Evolutionary conservation across 2,113 vertebrate species (phyloP), one percentile per base, ranked within the genome.

Genomic region (Oncorhynchus clarkii): DNA sequence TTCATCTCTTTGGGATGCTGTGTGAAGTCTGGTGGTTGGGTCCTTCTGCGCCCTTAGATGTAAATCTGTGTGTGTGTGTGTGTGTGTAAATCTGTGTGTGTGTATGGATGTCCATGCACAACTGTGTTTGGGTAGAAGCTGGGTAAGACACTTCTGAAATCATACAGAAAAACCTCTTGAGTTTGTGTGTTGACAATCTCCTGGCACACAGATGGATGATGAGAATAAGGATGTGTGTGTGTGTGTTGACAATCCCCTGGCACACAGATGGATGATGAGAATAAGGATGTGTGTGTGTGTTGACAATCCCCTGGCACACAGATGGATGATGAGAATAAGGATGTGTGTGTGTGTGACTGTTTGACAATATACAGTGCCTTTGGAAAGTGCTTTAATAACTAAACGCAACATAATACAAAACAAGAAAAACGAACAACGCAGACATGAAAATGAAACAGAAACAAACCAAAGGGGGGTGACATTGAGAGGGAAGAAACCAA

Each of bases 71-170:
- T 34, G 34, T 34, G 34, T 34, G 1, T 31, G 31, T 34, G 31
- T 5, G 1, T 34, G 31, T 39, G 9, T 39, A 39, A 6, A 31
- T 6, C 31, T 39, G 7, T 39, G 34, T 39, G 34, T 39, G 39
- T 39, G 39, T 39, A 9, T 39, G 7, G 7, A 39, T 39, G 39
- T 78, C 72, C 62, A 27, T 60, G 4, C 59, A 27, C 34, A 11
- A 22, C 31, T 73, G 81, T 70, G 66, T 70, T 81, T 74, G 81
- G 75, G 3, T 69, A 39, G 39, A 51, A 51, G 49, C 49, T 51
- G 49, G 3, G 11, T 14, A 3, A 51, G 49, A 51, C 14, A 2
- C 49, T 51, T 51, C 49, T 51, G 49, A 14, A 51, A 16, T 51
- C 49, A 51, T 51, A 16, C 49, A 51, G 14, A 16, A 14, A 51